Evolutionary conservation across 2,797 vertebrate genomes (phyloP).

Genomic region (Trichosurus vulpecula): DNA sequence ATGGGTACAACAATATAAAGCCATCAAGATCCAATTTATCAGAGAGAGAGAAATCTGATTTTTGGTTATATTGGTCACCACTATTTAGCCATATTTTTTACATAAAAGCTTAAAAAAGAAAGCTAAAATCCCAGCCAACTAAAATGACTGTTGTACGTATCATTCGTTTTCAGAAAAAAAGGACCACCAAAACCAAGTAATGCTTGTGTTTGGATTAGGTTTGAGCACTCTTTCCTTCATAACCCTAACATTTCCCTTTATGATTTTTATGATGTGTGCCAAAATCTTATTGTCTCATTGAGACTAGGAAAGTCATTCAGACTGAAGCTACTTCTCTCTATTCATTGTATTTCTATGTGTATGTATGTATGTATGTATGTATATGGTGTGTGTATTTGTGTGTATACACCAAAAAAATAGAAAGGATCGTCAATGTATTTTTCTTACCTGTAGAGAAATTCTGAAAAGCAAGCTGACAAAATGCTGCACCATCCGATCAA

Average conservation of each 20-base stretch:
- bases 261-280: slow-evolving; percentile 37
- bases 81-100: background rate
- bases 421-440: slow-evolving; percentile 64
- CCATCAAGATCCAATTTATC: slow-evolving; percentile 29
- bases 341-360: slow-evolving; percentile 41
- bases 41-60: slow-evolving; percentile 11
- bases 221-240: slow-evolving; percentile 59
- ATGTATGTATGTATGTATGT: too few relatives aligned
- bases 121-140: slow-evolving; percentile 34
- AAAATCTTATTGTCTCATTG: slow-evolving; percentile 21
- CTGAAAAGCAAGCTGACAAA: slow-evolving; percentile 58
- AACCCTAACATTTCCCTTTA: slow-evolving; percentile 20
- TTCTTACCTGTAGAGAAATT: slow-evolving; percentile 52
- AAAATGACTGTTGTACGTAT: slow-evolving; percentile 52
- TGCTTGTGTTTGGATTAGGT: slow-evolving; percentile 1
- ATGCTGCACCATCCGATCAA: slow-evolving; percentile 9
- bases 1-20: background rate
- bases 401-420: slow-evolving; percentile 52
- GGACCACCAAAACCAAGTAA: slow-evolving; percentile 58
- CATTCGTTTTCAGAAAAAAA: slow-evolving; percentile 33
- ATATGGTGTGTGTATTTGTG: too few relatives aligned
- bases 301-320: slow-evolving; percentile 18
- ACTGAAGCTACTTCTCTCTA: slow-evolving; percentile 30
- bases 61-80: slow-evolving; percentile 50
- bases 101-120: background rate